Evolutionary conservation across 2,113 vertebrate species (phyloP).

Genomic region (Onychostruthus taczanowskii): DNA sequence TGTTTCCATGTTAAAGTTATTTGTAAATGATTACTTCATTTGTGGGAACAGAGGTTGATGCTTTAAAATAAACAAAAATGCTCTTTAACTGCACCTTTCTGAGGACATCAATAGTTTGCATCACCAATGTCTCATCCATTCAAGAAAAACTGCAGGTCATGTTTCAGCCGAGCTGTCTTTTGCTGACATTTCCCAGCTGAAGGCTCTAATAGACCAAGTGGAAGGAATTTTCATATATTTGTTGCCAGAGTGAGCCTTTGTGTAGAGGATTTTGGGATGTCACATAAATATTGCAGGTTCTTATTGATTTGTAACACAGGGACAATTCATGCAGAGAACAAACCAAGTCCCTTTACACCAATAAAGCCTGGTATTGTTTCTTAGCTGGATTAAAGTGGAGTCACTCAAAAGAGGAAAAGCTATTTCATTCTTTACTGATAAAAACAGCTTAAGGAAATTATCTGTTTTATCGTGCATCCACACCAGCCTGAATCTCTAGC

Average conservation of each 20-base stretch:
- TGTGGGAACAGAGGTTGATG: neutral
- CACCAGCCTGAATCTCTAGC: neutral
- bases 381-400: neutral
- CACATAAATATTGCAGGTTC: constrained; percentile 29
- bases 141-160: constrained; percentile 16
- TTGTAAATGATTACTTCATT: neutral
- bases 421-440: neutral
- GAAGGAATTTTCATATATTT: constrained; percentile 15
- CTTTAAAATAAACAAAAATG: constrained; percentile 5
- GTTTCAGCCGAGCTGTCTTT: neutral
- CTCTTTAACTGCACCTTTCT: constrained; percentile 1
- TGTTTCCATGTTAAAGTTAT: neutral
- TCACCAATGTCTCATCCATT: constrained; percentile 6
- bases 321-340: neutral
- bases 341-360: neutral
- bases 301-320: constrained; percentile 23
- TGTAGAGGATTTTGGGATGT: neutral
- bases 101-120: neutral
- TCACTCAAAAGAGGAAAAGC: neutral
- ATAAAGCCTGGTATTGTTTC: neutral
- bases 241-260: neutral
- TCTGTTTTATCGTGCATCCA: neutral
- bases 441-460: neutral
- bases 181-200: neutral
- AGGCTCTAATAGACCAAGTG: neutral